Percentiles rank a stretch among this genome's conserved stretches.
These are phyloP conservation scores for Onychorhynchus coronatus DNA, from an alignment of 2,113 vertebrate species.

Conservation along the genomic window DNA sequence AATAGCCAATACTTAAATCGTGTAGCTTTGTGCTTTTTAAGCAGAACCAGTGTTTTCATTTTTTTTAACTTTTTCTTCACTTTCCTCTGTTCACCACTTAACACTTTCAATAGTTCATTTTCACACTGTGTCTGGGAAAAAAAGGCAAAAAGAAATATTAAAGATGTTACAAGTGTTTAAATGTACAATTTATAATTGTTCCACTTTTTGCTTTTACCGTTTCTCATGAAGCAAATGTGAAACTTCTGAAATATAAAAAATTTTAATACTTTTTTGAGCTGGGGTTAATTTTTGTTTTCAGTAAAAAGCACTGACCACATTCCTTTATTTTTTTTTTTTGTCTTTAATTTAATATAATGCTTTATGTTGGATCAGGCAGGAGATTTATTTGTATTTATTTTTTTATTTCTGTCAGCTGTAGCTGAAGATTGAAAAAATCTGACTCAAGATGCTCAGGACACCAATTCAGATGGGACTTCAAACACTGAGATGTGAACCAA, in stretches of 20 bases:
- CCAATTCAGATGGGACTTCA: constrained; percentile 56
- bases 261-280: neutral
- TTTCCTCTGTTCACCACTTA: neutral
- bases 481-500: constrained; percentile 31
- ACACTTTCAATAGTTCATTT: neutral
- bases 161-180: neutral
- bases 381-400: neutral
- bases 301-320: neutral
- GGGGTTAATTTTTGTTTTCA: neutral
- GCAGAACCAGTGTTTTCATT: neutral
- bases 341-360: neutral
- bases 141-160: neutral
- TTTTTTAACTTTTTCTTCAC: neutral
- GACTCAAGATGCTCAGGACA: constrained; percentile 30
- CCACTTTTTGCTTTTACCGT: neutral
- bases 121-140: neutral
- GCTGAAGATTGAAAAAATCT: neutral
- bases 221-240: neutral
- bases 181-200: neutral
- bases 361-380: neutral
- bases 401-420: neutral
- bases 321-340: neutral
- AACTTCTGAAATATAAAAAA: neutral
- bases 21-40: neutral
- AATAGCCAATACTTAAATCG: neutral